Percentiles rank a stretch among this genome's conserved stretches.
Evolutionary conservation across 2,113 vertebrate species (phyloP).

Genomic region (Pomatostomus ruficeps): DNA sequence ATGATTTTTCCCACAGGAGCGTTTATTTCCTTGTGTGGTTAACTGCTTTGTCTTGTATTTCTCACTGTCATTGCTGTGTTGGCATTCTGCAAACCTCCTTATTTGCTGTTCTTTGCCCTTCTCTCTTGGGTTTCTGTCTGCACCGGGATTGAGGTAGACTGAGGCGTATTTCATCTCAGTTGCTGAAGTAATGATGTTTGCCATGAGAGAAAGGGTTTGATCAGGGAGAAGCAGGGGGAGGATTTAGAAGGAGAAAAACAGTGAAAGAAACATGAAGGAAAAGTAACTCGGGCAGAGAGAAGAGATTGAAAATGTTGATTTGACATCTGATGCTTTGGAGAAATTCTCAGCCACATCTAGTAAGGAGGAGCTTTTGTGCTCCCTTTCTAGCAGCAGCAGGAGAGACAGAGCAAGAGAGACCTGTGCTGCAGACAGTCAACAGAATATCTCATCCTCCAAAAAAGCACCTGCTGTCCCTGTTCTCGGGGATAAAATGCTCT

Average conservation of each 20-base stretch:
- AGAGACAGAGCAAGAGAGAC: background rate
- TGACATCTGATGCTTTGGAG: background rate
- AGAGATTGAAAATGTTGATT: conserved; percentile 33
- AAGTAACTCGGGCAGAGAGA: background rate
- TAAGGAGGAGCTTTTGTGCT: background rate
- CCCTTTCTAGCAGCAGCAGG: background rate
- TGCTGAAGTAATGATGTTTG: conserved; percentile 30
- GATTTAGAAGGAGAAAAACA: background rate
- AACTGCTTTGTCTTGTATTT: conserved; percentile 58
- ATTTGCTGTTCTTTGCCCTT: conserved; percentile 32
- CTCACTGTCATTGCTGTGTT: conserved; percentile 41
- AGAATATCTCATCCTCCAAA: background rate
- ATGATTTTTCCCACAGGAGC: conserved; percentile 61
- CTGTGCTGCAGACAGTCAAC: background rate
- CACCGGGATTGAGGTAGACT: background rate
- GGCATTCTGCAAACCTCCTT: conserved; percentile 44
- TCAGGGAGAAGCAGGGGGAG: background rate
- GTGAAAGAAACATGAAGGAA: background rate
- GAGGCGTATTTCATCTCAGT: background rate
- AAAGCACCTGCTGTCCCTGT: background rate
- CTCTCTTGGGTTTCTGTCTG: conserved; percentile 46
- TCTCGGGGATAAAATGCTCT: background rate
- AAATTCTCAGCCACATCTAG: background rate
- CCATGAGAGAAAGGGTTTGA: background rate
- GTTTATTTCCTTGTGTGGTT: conserved; percentile 62